These are phyloP conservation scores for Callospermophilus lateralis DNA, from an alignment of 2,113 vertebrate genomes.

Conservation along the genomic window DNA sequence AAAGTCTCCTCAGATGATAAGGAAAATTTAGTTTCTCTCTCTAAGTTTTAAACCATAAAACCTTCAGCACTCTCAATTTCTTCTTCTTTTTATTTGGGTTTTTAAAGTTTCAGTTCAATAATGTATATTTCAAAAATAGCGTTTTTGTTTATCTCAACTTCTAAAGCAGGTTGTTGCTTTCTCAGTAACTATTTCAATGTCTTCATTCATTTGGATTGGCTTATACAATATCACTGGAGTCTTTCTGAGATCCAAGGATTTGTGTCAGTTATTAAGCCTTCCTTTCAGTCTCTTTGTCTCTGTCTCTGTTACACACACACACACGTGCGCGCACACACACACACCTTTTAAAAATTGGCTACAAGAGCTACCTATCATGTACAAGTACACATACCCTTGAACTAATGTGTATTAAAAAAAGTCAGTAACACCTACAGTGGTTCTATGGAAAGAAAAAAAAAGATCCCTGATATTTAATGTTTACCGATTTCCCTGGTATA, in stretches of 20 bases:
- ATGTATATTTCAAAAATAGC: background rate
- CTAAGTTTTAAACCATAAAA: background rate
- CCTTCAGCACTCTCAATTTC: background rate
- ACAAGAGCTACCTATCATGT: background rate
- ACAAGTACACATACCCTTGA: background rate
- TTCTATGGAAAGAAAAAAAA: background rate
- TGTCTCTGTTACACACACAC: background rate
- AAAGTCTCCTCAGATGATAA: background rate
- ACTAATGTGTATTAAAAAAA: background rate
- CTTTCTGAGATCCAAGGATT: background rate
- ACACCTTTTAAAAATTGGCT: background rate
- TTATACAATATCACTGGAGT: background rate
- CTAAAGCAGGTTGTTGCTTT: background rate
- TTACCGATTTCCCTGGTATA: background rate
- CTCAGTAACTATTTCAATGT: background rate
- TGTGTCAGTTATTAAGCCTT: background rate
- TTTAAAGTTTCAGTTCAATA: background rate
- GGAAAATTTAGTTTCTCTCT: background rate
- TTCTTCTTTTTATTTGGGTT: background rate
- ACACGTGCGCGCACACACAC: background rate
- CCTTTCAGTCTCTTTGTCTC: background rate
- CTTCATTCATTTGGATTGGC: background rate
- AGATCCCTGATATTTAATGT: background rate
- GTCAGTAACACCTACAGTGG: background rate
- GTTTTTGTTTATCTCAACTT: slow-evolving; percentile 10